These are phyloP conservation scores for Bombyx mori DNA, from an alignment of 1,140 invertebrate species.

Conservation along the genomic window ASM3026992v2 NC_085125.1:8206501-8207000, in stretches of 20 bases:
- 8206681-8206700: constrained; percentile 16
- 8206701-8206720: constrained; percentile 46
- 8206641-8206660: constrained; percentile 72
- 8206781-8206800: constrained; percentile 46
- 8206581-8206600: too few relatives aligned
- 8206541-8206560: too few relatives aligned
- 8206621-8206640: constrained; percentile 69
- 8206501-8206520: not conserved
- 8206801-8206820: constrained; percentile 32
- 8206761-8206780: constrained; percentile 51
- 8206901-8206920: too few relatives aligned
- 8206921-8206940: too few relatives aligned
- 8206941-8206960: too few relatives aligned
- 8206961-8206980: too few relatives aligned
- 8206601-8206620: constrained; percentile 70
- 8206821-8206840: constrained; percentile 17
- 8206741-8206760: constrained; percentile 74
- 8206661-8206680: constrained; percentile 31
- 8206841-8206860: too few relatives aligned
- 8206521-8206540: too few relatives aligned
- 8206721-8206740: constrained; percentile 75
- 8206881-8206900: too few relatives aligned
- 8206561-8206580: too few relatives aligned
- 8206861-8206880: too few relatives aligned
- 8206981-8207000: too few relatives aligned